These are phyloP conservation scores for Danio jaintianensis DNA, from an alignment of 2,797 vertebrate species.

Conservation along the genomic window DNA sequence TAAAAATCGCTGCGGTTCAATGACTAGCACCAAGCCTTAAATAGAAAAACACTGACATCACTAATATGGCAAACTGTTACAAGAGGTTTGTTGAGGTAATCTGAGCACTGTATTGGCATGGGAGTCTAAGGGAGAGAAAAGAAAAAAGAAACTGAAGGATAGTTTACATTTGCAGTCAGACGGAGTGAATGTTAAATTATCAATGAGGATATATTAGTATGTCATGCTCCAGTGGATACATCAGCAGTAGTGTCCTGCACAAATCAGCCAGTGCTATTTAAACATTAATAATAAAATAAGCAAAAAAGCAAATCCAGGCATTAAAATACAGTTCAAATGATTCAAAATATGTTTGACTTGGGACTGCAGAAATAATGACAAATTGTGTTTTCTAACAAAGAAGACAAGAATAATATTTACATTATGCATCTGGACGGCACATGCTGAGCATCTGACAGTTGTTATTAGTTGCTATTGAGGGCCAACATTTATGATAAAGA, in stretches of 20 bases:
- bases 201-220: constrained; percentile 44
- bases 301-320: background rate
- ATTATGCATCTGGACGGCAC: background rate
- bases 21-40: constrained; percentile 44
- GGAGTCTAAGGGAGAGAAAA: background rate
- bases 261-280: background rate
- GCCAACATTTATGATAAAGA: constrained; percentile 14
- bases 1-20: constrained; percentile 57
- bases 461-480: background rate
- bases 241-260: constrained; percentile 22
- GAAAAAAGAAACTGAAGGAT: background rate
- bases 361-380: background rate
- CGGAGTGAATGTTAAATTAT: constrained; percentile 40
- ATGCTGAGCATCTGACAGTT: background rate
- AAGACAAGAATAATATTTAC: constrained; percentile 19
- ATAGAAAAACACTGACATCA: constrained; percentile 39
- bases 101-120: constrained; percentile 16
- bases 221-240: constrained; percentile 5
- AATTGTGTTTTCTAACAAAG: background rate
- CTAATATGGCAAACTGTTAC: constrained; percentile 41
- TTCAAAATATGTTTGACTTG: background rate
- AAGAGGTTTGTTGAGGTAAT: constrained; percentile 17
- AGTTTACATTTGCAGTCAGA: constrained; percentile 28
- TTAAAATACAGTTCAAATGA: background rate
- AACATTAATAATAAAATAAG: constrained; percentile 7